Percentiles rank a stretch among this genome's conserved stretches.
Evolutionary conservation across 2,888 invertebrate species (phyloP).

Genomic region (Sinohyriopsis cumingii): DNA sequence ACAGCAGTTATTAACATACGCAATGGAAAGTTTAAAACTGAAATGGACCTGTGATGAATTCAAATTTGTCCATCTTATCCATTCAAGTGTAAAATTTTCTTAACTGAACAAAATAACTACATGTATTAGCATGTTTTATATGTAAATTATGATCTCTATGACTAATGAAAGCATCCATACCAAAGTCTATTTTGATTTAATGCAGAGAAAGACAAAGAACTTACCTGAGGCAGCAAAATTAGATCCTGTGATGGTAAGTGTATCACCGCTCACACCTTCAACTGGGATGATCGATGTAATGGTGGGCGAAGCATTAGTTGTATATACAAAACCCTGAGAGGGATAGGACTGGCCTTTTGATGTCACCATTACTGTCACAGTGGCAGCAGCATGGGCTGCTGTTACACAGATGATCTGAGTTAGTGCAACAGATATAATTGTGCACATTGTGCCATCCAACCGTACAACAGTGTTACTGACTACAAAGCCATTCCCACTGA

Average conservation of each 20-base stretch:
- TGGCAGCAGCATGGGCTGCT: constrained; percentile 34
- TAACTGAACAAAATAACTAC: no score
- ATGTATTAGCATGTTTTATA: no score
- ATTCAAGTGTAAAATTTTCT: no score
- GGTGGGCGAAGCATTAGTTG: constrained; percentile 36
- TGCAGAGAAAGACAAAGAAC: no score
- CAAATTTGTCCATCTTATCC: no score
- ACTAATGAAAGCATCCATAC: no score
- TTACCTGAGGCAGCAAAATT: no score
- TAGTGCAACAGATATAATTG: constrained; percentile 27
- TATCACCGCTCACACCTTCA: constrained; percentile 39
- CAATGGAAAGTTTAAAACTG: no score
- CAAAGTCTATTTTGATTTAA: no score
- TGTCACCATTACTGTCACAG: constrained; percentile 35
- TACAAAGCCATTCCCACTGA: constrained; percentile 46
- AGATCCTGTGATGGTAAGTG: constrained; percentile 39
- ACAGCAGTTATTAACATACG: no score
- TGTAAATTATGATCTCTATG: background rate
- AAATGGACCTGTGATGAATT: no score
- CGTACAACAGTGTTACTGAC: constrained; percentile 33
- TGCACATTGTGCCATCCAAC: constrained; percentile 43
- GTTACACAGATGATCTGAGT: constrained; percentile 45
- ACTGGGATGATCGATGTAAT: constrained; percentile 39
- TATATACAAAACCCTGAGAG: constrained; percentile 34
- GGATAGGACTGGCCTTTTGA: constrained; percentile 42